phyloP scores from a whole-genome alignment of 2,797 vertebrate genomes.

The Coreius guichenoti region DNA sequence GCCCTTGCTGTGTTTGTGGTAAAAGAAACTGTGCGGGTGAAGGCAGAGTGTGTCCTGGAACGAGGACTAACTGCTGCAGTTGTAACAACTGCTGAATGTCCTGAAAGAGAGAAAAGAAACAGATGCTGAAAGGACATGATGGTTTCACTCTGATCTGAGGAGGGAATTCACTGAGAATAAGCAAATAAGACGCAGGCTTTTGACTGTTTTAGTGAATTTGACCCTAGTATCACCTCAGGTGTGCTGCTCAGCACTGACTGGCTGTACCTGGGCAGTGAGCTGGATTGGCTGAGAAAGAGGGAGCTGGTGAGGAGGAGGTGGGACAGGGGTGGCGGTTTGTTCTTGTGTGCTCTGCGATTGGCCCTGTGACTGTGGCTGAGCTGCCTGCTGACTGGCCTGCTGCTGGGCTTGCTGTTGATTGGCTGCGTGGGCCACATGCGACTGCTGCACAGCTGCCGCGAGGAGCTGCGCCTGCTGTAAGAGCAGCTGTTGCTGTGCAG shows the following conservation, averaged over 20 bases:
- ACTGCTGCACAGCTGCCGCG: conserved; percentile 89
- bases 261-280: conserved; percentile 92
- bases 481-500: conserved; percentile 91
- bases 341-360: conserved; percentile 83
- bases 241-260: neutral
- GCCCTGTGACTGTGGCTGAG: conserved; percentile 74
- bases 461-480: conserved; percentile 91
- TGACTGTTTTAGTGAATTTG: neutral
- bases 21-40: conserved; percentile 91
- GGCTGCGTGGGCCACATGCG: conserved; percentile 84
- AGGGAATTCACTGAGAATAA: neutral
- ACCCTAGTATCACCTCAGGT: neutral
- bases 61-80: conserved; percentile 91
- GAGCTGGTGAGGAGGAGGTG: conserved; percentile 85
- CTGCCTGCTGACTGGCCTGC: conserved; percentile 81
- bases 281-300: conserved; percentile 93
- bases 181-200: neutral
- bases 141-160: conserved; percentile 2
- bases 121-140: neutral
- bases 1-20: conserved; percentile 90
- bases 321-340: conserved; percentile 73
- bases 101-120: conserved; percentile 67
- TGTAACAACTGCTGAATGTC: conserved; percentile 94
- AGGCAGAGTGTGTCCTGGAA: conserved; percentile 87
- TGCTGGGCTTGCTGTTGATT: conserved; percentile 75